A percentile compares a stretch with the other conserved stretches of the same genome.
These are phyloP conservation scores for Eptesicus fuscus DNA, from an alignment of 2,113 vertebrate species.

Conservation along the genomic window DNA sequence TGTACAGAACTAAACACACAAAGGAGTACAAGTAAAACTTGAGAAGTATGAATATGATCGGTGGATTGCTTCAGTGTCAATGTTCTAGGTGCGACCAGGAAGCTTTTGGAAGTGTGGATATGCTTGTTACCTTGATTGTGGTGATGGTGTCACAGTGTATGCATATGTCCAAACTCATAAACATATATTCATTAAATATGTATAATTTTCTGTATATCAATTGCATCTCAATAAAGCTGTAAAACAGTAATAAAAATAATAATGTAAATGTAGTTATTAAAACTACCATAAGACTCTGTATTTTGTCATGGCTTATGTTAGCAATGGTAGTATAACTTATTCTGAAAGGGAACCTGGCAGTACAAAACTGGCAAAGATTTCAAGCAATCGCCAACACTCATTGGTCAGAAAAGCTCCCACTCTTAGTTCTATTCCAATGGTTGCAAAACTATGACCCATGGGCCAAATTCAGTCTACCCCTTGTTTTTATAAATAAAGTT, in stretches of 20 bases:
- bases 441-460: background rate
- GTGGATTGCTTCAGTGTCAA: background rate
- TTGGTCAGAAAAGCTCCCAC: background rate
- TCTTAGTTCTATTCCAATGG: background rate
- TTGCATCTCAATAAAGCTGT: background rate
- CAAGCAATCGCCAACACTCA: background rate
- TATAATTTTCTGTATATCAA: background rate
- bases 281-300: background rate
- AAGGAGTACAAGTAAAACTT: background rate
- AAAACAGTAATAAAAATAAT: background rate
- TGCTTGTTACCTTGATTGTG: background rate
- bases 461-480: background rate
- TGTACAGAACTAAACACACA: background rate
- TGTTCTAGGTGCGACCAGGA: background rate
- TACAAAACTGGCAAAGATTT: background rate
- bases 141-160: background rate
- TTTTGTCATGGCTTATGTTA: background rate
- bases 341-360: background rate
- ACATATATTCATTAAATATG: background rate
- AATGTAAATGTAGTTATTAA: background rate
- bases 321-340: background rate
- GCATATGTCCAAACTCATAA: background rate
- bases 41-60: background rate
- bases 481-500: background rate
- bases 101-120: background rate